phyloP scores from a whole-genome alignment of 2,113 vertebrate genomes.

The Taxidea taxus region DNA sequence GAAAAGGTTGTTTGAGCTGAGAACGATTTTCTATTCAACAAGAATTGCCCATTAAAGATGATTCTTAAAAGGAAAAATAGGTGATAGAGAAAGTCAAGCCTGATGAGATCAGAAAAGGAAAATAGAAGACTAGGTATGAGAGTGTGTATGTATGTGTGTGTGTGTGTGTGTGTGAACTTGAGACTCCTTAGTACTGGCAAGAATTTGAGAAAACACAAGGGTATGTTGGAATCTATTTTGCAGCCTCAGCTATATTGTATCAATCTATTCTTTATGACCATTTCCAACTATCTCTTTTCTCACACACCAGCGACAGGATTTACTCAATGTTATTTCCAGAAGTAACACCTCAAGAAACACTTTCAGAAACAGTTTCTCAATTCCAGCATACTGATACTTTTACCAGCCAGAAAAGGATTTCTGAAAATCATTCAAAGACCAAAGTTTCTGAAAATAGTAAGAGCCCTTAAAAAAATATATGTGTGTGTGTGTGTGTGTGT shows the following conservation, averaged over 20 bases:
- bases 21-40: neutral
- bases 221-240: conserved; percentile 22
- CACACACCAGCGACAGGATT: conserved; percentile 35
- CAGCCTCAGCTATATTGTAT: conserved; percentile 20
- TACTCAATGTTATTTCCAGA: conserved; percentile 69
- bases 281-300: conserved; percentile 28
- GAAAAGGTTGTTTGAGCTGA: neutral
- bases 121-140: neutral
- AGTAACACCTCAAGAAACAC: conserved; percentile 57
- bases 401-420: conserved; percentile 34
- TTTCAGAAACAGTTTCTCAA: conserved; percentile 60
- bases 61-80: neutral
- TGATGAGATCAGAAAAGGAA: neutral
- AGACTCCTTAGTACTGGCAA: neutral
- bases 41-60: neutral
- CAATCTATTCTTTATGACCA: conserved; percentile 19
- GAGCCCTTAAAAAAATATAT: neutral
- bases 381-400: conserved; percentile 31
- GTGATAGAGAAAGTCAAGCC: neutral
- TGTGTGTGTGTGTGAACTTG: neutral
- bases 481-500: neutral
- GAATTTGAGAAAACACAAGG: neutral
- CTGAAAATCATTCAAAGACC: conserved; percentile 32
- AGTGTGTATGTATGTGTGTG: neutral
- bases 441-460: conserved; percentile 3